These are phyloP conservation scores for Atherix ibis DNA, from an alignment of 2,888 invertebrate species.

Conservation along the genomic window DNA sequence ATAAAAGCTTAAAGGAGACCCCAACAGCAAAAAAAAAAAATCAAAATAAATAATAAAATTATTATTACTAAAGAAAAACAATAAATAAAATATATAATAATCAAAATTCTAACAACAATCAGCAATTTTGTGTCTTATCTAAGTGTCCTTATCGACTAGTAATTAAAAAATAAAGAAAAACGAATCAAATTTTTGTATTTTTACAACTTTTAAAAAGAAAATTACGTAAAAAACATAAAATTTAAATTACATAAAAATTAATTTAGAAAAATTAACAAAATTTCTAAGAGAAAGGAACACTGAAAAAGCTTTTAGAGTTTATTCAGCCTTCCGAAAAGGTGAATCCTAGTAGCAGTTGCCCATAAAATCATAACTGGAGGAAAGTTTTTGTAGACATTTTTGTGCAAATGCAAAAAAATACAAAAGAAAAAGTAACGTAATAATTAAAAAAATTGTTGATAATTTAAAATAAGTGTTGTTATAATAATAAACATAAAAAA, in stretches of 20 bases:
- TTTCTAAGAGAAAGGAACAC: background rate
- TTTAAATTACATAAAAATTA: slow-evolving; percentile 1
- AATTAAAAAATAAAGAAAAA: too few species aligned
- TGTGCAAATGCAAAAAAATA: too few species aligned
- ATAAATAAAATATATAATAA: background rate
- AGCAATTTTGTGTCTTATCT: slow-evolving; percentile 10
- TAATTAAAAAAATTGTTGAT: too few species aligned
- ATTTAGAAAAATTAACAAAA: slow-evolving; percentile 1
- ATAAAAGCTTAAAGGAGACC: too few species aligned
- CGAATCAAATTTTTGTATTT: slow-evolving; percentile 2
- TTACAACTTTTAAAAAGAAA: background rate
- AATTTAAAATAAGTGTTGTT: too few species aligned
- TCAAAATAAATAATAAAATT: background rate
- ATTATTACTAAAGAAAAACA: background rate
- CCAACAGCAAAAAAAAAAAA: background rate
- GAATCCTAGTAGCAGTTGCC: too few species aligned
- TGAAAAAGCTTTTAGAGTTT: too few species aligned
- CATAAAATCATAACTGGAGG: too few species aligned
- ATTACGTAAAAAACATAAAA: slow-evolving; percentile 2
- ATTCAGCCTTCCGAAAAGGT: too few species aligned
- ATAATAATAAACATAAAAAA: too few species aligned
- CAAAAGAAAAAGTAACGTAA: too few species aligned
- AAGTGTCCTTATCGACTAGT: slow-evolving; percentile 14
- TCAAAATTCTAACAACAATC: background rate
- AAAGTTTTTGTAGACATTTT: too few species aligned